Base-by-base conservation (phyloP, 2,888 invertebrate genomes). In the Pachliopta kotzebuea region DNA sequence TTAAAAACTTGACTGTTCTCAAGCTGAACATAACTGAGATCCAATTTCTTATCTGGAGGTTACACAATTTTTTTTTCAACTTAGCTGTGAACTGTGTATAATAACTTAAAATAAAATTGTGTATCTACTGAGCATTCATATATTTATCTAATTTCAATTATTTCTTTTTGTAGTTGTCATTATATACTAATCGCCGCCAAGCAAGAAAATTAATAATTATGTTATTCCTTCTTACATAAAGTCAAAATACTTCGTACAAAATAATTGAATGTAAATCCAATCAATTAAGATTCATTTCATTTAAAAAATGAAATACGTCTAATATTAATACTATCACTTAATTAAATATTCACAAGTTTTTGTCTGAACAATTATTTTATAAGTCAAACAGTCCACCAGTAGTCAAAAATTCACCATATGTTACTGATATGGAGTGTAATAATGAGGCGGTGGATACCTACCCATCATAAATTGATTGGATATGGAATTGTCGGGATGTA, bases 401-500 rank as follows among this genome's bases (percentile, higher is more conserved):
- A 6, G 37, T 18, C n/a, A 42, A 8, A n/a, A 52, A 49, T 56
- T 60, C 56, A 56, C 60, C 56, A 52, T 37, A 50, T 18, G 14
- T 57, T 62, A 58, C 24, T 37, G 31, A 31, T 49, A 58, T 20
- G 56, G 63, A 26, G 54, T 18, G 20, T 49, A 31, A 55, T 58
- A 62, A 58, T 24, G 31, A 54, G 57, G 18, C 1, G 45, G 57
- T 20, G 61, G 61, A 17, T n/a, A 62, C 18, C 54, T 37, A 50
- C 54, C 57, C 23, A 26, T 61, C 23, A 54, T 42, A 61, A 52
- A 62, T 17, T 62, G 56, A 65, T 42, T 52, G 49, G 31, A 60
- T 52, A 57, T 57, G 20, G 20, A n/a, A 29, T 8, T 26, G 26
- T 57, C 56, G n/a, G 18, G 24, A 53, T 60, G 29, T 29, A 56